Evolutionary conservation across 2,888 invertebrate genomes (phyloP).

Genomic region (Enchytraeus crypticus): DNA sequence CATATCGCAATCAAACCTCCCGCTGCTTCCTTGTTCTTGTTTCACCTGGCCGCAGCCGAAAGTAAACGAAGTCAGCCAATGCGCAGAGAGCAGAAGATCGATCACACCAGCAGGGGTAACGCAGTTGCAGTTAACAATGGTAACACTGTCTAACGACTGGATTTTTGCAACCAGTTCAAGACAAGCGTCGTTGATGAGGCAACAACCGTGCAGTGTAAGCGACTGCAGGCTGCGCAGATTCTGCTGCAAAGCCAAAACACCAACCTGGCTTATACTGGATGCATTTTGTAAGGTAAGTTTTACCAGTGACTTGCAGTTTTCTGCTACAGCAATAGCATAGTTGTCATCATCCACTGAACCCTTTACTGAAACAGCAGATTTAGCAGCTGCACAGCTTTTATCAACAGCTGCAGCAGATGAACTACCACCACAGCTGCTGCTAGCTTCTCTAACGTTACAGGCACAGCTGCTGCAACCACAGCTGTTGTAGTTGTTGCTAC

Average conservation of each 20-base stretch:
- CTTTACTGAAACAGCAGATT: no score
- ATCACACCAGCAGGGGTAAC: slow-evolving; percentile 9
- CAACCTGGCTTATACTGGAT: neutral
- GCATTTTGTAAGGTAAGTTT: neutral
- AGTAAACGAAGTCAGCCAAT: slow-evolving; percentile 1
- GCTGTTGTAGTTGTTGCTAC: no score
- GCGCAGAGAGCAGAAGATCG: slow-evolving; percentile 6
- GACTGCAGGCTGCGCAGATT: neutral
- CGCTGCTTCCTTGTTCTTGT: neutral
- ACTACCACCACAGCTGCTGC: no score
- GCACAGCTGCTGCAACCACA: no score
- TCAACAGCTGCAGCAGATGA: no score
- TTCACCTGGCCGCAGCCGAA: neutral
- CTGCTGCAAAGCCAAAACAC: neutral
- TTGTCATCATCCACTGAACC: no score
- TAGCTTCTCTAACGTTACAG: no score
- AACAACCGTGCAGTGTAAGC: slow-evolving; percentile 10
- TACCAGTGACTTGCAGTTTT: no score
- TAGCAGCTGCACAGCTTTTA: no score
- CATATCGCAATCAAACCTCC: slow-evolving; percentile 11
- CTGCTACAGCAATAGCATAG: no score
- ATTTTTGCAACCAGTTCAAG: slow-evolving; percentile 14
- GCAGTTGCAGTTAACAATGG: slow-evolving; percentile 13
- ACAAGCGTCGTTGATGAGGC: neutral
- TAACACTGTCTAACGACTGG: slow-evolving; percentile 7